Conservation (phyloP, 2,888 invertebrate species). For the Didymodactylos carnosus region DNA sequence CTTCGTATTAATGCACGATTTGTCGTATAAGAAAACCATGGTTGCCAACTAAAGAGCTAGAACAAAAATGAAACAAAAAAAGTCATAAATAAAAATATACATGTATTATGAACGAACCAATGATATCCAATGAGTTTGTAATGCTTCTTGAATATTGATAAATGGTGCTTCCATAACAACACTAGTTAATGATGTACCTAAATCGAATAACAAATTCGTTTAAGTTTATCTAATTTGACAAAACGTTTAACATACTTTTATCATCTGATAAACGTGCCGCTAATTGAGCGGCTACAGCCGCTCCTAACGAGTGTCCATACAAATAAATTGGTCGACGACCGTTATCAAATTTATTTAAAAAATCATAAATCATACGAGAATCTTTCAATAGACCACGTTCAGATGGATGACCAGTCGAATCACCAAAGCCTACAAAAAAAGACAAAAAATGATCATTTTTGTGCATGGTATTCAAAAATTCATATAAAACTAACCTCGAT, state of each 20-base stretch:
- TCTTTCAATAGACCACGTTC: conserved; percentile 2
- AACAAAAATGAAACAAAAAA: not conserved
- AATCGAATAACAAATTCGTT: too few species aligned
- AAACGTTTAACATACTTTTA: not conserved
- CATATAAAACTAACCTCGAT: too few species aligned
- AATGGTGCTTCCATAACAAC: conserved; percentile 12
- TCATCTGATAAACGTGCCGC: not conserved
- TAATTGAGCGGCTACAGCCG: not conserved
- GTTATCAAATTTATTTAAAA: not conserved
- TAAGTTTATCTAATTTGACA: not conserved
- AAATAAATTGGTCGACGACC: not conserved
- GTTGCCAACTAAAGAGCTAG: not conserved
- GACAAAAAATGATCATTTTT: too few species aligned
- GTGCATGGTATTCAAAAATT: too few species aligned
- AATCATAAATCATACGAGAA: not conserved
- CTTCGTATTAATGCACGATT: not conserved
- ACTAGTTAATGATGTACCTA: not conserved
- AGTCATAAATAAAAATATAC: not conserved
- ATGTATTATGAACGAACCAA: too few species aligned
- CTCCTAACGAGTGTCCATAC: conserved; percentile 5
- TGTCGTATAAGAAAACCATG: not conserved
- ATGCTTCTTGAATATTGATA: conserved; percentile 4
- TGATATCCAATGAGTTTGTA: not conserved
- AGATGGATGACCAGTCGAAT: conserved; percentile 8
- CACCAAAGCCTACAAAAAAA: too few species aligned